Evolutionary conservation across 2,113 vertebrate genomes (phyloP), one percentile per base, ranked within the genome.

Genomic region (Ciconia boyciana): DNA sequence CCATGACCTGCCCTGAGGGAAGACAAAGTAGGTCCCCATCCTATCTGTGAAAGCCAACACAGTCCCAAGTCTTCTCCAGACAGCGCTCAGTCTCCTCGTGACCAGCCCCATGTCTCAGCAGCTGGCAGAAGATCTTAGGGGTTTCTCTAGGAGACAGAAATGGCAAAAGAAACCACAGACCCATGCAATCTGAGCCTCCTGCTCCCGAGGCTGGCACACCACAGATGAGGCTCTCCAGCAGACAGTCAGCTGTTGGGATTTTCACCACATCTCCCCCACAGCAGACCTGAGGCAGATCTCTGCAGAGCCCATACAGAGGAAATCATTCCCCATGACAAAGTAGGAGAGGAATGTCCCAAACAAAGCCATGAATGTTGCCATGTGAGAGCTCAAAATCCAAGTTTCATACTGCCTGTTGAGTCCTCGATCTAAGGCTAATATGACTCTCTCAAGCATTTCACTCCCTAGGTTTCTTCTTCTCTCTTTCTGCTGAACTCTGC

Each of bases 41-140:
- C 66, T 80, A 16, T 90, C 54, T 69, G 22, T 70, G 68, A 89
- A 83, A 93, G 70, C 16, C 52, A 91, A n/a, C 13, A 93, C 1
- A 65, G 57, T 39, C 18, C 22, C 32, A n/a, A n/a, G 52, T 34
- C 36, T 95, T 84, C 31, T 79, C 41, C 72, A 87, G 32, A 57
- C 0, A 0, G 15, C 0, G 0, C 49, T 66, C 57, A 46, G 44
- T 16, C 52, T 70, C 71, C 91, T 62, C 1, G 2, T 90, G 93
- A 95, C 51, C 25, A 32, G n/a, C 31, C 78, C 9, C 3, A 0
- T 39, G 83, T 57, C 62, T 94, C 69, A 85, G 70, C n/a, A 49
- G 49, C 69, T 81, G 39, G 24, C 66, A n/a, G 21, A 83, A 87
- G 28, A 78, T 41, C 55, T 78, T 28, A n/a, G 5, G 48, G 36